Conservation (phyloP, 2,113 vertebrate species). For the Puntigrus tetrazona region DNA sequence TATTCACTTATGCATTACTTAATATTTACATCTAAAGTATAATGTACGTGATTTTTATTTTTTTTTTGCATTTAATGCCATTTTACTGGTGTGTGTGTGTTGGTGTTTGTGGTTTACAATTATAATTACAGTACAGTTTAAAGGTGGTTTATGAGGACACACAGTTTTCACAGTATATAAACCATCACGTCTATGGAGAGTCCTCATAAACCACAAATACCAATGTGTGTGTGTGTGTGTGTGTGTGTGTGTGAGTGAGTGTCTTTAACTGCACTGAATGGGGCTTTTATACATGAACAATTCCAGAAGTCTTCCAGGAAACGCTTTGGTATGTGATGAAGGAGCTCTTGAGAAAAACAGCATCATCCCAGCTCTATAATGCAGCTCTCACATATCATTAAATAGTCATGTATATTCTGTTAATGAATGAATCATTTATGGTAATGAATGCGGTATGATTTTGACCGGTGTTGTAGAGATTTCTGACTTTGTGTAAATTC, state of each 20-base stretch:
- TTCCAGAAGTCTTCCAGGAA: conserved; percentile 13
- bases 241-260: conserved; percentile 34
- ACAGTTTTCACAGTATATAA: too few species aligned
- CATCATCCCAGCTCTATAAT: neutral
- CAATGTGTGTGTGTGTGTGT: conserved; percentile 6
- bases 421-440: neutral
- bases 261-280: neutral
- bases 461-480: neutral
- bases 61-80: too few species aligned
- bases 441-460: neutral
- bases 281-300: conserved; percentile 3
- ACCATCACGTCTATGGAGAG: too few species aligned
- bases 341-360: neutral
- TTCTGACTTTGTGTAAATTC: neutral
- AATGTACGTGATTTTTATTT: too few species aligned
- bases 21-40: too few species aligned
- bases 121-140: too few species aligned
- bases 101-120: too few species aligned
- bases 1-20: too few species aligned
- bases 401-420: neutral
- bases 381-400: neutral
- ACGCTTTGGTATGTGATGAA: neutral
- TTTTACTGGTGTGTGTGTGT: neutral
- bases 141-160: too few species aligned
- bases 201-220: too few species aligned